phyloP scores from a whole-genome alignment of 2,113 vertebrate genomes.

The Macrotis lagotis region DNA sequence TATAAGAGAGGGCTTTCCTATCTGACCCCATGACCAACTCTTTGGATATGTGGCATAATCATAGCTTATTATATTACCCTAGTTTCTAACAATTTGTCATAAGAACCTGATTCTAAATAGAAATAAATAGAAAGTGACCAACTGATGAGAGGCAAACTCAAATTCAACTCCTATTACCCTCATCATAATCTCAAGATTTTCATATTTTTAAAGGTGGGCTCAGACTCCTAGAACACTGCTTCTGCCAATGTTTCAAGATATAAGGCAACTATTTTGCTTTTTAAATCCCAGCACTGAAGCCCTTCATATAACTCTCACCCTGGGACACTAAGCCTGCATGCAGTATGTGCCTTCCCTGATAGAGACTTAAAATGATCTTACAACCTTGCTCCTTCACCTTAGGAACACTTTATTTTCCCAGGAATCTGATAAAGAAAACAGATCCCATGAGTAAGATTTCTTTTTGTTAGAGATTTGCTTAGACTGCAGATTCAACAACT shows the following conservation, averaged over 20 bases:
- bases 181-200: slow-evolving; percentile 28
- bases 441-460: slow-evolving; percentile 7
- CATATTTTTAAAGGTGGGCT: slow-evolving; percentile 28
- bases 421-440: slow-evolving; percentile 6
- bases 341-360: background rate
- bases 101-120: slow-evolving; percentile 39
- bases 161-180: background rate
- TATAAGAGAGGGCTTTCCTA: background rate
- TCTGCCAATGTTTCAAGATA: background rate
- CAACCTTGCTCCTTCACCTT: background rate
- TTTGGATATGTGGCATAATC: background rate
- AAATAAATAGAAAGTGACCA: slow-evolving; percentile 42
- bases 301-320: slow-evolving; percentile 33
- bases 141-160: slow-evolving; percentile 14
- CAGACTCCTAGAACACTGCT: slow-evolving; percentile 33
- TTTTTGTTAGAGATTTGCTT: background rate
- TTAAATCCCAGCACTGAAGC: background rate
- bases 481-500: background rate
- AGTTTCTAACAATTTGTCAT: background rate
- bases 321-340: slow-evolving; percentile 3
- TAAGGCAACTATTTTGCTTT: slow-evolving; percentile 9
- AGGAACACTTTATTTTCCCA: background rate
- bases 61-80: background rate
- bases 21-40: background rate
- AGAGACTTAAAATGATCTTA: slow-evolving; percentile 10